Evolutionary conservation across 2,113 vertebrate genomes (phyloP).

Genomic region (Phoxinus phoxinus): DNA sequence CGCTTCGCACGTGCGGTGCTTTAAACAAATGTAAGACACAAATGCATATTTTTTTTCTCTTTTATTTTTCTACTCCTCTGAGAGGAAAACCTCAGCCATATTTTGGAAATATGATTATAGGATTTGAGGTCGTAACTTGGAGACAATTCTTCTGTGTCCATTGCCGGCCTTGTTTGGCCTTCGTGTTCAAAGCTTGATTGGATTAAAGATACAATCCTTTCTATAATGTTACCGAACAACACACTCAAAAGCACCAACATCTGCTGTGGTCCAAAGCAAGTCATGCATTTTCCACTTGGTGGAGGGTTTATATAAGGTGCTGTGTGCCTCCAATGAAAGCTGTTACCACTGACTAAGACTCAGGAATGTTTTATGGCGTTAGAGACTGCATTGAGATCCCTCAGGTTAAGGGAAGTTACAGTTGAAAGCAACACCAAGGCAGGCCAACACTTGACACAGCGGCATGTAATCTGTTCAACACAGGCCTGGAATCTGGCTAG

Average conservation of each 20-base stretch:
- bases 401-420: slow-evolving; percentile 32
- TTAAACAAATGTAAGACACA: background rate
- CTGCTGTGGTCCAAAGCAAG: slow-evolving; percentile 1
- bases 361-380: slow-evolving; percentile 23
- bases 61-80: slow-evolving; percentile 39
- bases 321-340: background rate
- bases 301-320: slow-evolving; percentile 8
- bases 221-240: slow-evolving; percentile 2
- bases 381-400: slow-evolving; percentile 3
- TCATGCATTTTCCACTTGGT: background rate
- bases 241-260: slow-evolving; percentile 4
- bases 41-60: background rate
- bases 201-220: slow-evolving; percentile 17
- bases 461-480: background rate
- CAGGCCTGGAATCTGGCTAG: background rate
- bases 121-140: slow-evolving; percentile 13
- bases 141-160: slow-evolving; percentile 19
- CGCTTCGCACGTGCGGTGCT: background rate
- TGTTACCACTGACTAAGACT: slow-evolving; percentile 18
- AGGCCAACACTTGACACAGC: slow-evolving; percentile 19
- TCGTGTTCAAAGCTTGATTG: background rate
- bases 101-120: slow-evolving; percentile 48
- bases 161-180: too few relatives aligned
- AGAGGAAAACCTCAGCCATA: slow-evolving; percentile 38
- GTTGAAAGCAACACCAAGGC: slow-evolving; percentile 17